Percentiles rank a stretch among this genome's conserved stretches.
Conservation (phyloP, 2,888 invertebrate species). For the Hemaris fuciformis region DNA sequence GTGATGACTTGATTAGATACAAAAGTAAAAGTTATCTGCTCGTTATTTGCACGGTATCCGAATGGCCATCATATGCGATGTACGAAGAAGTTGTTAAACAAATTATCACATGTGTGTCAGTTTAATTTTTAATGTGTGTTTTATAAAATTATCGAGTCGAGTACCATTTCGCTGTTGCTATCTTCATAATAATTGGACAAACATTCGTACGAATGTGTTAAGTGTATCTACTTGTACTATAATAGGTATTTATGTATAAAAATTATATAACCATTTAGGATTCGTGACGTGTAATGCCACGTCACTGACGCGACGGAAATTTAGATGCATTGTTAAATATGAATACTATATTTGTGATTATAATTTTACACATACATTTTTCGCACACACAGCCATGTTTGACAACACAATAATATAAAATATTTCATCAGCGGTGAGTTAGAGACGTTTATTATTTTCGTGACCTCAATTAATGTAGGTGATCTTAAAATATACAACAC, state of each 20-base stretch:
- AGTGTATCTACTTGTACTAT: constrained; percentile 15
- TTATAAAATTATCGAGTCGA: constrained; percentile 41
- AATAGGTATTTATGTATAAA: constrained; percentile 14
- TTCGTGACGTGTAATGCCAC: constrained; percentile 5
- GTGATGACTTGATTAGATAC: not conserved
- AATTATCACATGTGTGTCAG: constrained; percentile 43
- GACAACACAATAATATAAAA: too few relatives aligned
- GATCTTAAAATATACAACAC: too few relatives aligned
- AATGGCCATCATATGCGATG: constrained; percentile 22
- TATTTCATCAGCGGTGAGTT: too few relatives aligned
- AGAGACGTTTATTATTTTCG: too few relatives aligned
- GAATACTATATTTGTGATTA: not conserved
- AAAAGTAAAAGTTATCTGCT: constrained; percentile 2
- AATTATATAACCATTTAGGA: constrained; percentile 19
- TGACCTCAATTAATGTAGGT: too few relatives aligned
- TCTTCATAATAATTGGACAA: constrained; percentile 21
- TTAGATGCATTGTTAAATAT: constrained; percentile 14
- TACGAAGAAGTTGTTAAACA: constrained; percentile 29
- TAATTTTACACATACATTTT: not conserved
- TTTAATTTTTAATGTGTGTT: constrained; percentile 43
- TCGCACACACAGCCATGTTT: not conserved
- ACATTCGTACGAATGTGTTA: constrained; percentile 17
- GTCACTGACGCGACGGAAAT: not conserved
- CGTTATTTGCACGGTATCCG: constrained; percentile 14
- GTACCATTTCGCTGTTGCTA: constrained; percentile 48